Conservation (phyloP, 2,888 invertebrate species). For the Diplolepis rosae region DNA sequence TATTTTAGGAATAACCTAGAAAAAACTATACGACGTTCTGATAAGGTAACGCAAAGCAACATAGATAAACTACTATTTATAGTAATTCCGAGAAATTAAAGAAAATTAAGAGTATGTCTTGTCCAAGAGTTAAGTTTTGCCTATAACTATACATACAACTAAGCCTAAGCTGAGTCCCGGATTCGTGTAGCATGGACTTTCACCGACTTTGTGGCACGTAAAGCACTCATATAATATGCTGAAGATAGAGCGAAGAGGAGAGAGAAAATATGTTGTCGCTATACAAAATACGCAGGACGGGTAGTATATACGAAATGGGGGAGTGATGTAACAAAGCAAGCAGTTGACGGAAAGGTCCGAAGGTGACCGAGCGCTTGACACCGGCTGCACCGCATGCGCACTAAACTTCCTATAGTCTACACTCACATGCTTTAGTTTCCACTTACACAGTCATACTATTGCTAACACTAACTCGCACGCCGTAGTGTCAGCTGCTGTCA, state of each 20-base stretch:
- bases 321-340: slow-evolving; percentile 71
- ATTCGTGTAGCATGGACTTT: slow-evolving; percentile 1
- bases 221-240: slow-evolving; percentile 36
- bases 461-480: not conserved
- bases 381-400: slow-evolving; percentile 54
- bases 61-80: no score
- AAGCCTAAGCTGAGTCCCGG: not conserved
- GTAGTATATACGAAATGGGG: slow-evolving; percentile 57
- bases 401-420: slow-evolving; percentile 72
- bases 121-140: no score
- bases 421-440: slow-evolving; percentile 19
- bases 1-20: no score
- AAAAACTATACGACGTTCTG: no score
- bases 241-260: slow-evolving; percentile 41
- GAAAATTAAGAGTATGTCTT: no score
- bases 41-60: no score
- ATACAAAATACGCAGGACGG: slow-evolving; percentile 55
- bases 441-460: slow-evolving; percentile 38
- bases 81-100: no score
- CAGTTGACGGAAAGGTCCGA: slow-evolving; percentile 65
- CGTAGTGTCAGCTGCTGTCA: slow-evolving; percentile 61
- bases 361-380: slow-evolving; percentile 51
- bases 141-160: no score
- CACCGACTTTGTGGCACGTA: slow-evolving; percentile 1
- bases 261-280: slow-evolving; percentile 48